These are phyloP conservation scores for Notechis scutatus DNA, from an alignment of 2,113 vertebrate species.

Conservation along the genomic window DNA sequence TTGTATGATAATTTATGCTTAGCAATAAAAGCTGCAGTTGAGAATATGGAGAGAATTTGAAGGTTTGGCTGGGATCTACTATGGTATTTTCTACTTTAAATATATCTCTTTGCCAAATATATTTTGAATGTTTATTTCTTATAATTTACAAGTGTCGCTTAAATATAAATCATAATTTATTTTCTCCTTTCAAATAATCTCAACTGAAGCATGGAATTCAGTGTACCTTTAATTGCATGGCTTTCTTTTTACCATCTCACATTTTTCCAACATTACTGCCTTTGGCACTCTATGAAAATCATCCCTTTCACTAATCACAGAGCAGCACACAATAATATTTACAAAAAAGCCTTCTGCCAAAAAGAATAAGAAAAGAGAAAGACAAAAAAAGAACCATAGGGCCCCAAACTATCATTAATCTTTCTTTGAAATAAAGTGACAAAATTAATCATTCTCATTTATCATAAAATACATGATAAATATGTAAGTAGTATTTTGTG, in stretches of 20 bases:
- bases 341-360: conserved; percentile 38
- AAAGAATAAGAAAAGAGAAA: conserved; percentile 5
- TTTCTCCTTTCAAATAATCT: conserved; percentile 43
- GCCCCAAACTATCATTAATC: conserved; percentile 47
- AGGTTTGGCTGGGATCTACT: conserved; percentile 53
- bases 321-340: conserved; percentile 56
- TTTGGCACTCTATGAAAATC: conserved; percentile 15
- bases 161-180: conserved; percentile 48
- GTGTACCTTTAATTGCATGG: conserved; percentile 31
- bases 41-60: conserved; percentile 62
- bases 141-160: conserved; percentile 50
- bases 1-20: conserved; percentile 66
- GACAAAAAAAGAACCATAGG: neutral
- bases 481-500: conserved; percentile 25
- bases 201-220: conserved; percentile 48
- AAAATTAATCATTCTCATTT: conserved; percentile 45
- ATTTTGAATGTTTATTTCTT: conserved; percentile 54
- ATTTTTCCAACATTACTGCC: conserved; percentile 22
- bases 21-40: conserved; percentile 57
- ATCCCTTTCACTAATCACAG: conserved; percentile 42
- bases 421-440: conserved; percentile 50
- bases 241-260: neutral
- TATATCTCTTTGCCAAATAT: conserved; percentile 51
- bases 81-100: conserved; percentile 55
- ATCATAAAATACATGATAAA: conserved; percentile 24